Conservation (phyloP, 2,797 vertebrate genomes). For the Anguilla obscura region DNA sequence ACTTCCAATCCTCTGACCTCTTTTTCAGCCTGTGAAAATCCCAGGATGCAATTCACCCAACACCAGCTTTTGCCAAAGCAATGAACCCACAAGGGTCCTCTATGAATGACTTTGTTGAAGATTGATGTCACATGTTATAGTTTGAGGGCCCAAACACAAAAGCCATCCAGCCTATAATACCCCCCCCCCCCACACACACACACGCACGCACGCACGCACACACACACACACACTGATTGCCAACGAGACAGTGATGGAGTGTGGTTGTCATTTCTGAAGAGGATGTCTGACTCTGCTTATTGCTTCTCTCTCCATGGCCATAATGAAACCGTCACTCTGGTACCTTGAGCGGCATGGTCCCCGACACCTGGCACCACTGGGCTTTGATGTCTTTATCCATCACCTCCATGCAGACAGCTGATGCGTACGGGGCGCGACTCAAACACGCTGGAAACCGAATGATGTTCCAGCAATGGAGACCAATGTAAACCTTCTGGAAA, state of each 20-base stretch:
- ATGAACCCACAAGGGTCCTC: slow-evolving; percentile 41
- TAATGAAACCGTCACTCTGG: slow-evolving; percentile 51
- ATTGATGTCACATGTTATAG: slow-evolving; percentile 45
- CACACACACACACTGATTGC: slow-evolving; percentile 29
- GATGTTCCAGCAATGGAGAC: not conserved
- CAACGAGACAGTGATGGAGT: slow-evolving; percentile 55
- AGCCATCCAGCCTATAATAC: slow-evolving; percentile 28
- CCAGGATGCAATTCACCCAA: not conserved
- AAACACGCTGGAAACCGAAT: not conserved
- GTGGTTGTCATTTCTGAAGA: slow-evolving; percentile 48
- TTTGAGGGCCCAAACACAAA: slow-evolving; percentile 46
- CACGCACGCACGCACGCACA: slow-evolving; percentile 21
- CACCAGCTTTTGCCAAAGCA: slow-evolving; percentile 34
- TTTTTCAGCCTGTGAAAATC: not conserved
- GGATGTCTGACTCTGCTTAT: slow-evolving; percentile 54
- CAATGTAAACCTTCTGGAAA: not conserved
- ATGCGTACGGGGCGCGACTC: not conserved
- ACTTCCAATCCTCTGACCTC: not conserved
- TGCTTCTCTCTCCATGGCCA: slow-evolving; percentile 52
- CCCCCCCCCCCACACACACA: not conserved
- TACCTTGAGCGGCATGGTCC: slow-evolving; percentile 38
- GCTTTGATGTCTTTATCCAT: slow-evolving; percentile 56
- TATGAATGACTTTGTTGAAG: slow-evolving; percentile 48
- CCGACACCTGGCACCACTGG: slow-evolving; percentile 46
- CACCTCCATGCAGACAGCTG: slow-evolving; percentile 28